A percentile compares a stretch with the other conserved stretches of the same genome.
phyloP scores from a whole-genome alignment of 2,888 invertebrate species.

The Pseudococcus longispinus region DNA sequence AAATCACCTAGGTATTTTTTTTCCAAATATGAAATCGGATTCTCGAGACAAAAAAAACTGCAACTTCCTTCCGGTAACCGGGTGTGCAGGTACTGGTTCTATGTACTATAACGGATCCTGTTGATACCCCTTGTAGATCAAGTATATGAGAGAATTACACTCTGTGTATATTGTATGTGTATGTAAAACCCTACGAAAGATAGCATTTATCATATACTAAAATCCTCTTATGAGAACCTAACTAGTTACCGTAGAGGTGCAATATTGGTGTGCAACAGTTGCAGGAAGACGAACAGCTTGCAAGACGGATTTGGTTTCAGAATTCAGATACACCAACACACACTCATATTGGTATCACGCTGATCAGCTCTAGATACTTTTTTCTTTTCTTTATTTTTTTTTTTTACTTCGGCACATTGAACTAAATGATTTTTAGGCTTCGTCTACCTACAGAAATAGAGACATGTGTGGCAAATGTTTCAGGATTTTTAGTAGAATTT shows the following conservation, averaged over 20 bases:
- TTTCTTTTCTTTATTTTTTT: background rate
- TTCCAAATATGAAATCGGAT: background rate
- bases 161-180: background rate
- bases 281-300: conserved; percentile 38
- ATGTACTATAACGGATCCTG: background rate
- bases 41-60: conserved; percentile 5
- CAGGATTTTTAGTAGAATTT: too few relatives aligned
- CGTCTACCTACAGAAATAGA: background rate
- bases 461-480: too few relatives aligned
- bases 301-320: conserved; percentile 13
- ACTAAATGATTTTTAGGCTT: background rate
- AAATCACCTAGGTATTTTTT: background rate
- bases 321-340: background rate
- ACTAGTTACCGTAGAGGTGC: conserved; percentile 16
- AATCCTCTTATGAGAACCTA: conserved; percentile 25
- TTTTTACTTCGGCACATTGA: background rate
- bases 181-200: background rate
- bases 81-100: conserved; percentile 3
- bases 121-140: background rate
- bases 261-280: conserved; percentile 5
- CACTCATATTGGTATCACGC: background rate
- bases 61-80: conserved; percentile 16
- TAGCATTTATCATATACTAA: background rate
- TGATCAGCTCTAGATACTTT: background rate
- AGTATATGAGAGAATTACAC: background rate